These are phyloP conservation scores for Conistra vaccinii DNA, from an alignment of 2,888 invertebrate species.

Conservation along the genomic window DNA sequence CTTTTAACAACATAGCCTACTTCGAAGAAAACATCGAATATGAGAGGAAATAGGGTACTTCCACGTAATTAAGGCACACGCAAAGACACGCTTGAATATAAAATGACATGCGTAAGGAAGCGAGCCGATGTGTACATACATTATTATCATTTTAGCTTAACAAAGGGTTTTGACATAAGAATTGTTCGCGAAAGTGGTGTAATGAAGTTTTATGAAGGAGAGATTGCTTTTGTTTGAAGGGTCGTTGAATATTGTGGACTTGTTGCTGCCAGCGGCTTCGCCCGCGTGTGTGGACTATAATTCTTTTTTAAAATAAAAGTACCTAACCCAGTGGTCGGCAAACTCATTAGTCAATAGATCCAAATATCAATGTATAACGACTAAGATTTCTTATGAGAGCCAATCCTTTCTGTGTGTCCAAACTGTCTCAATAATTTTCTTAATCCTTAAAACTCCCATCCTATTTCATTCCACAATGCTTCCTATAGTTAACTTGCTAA, in stretches of 20 bases:
- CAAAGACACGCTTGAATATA: conserved; percentile 32
- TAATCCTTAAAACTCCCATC: no score
- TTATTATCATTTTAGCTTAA: conserved; percentile 24
- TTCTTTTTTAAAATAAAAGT: no score
- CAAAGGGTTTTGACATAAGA: conserved; percentile 18
- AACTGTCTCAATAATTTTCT: no score
- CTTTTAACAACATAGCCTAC: conserved; percentile 50
- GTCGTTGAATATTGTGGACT: not conserved
- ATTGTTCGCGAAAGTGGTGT: conserved; percentile 14
- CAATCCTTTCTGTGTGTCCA: no score
- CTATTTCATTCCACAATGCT: no score
- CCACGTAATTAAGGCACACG: conserved; percentile 46
- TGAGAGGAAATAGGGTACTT: conserved; percentile 52
- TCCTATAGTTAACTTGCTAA: no score
- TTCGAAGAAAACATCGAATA: conserved; percentile 35
- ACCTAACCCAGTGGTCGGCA: no score
- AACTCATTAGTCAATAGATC: no score
- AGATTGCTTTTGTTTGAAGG: not conserved
- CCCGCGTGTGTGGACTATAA: no score
- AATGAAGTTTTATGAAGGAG: not conserved
- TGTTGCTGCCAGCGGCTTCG: no score
- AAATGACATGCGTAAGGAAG: conserved; percentile 45
- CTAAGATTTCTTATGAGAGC: no score
- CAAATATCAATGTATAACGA: no score
- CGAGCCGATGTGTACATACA: conserved; percentile 20